phyloP scores from a whole-genome alignment of 2,113 vertebrate genomes.

The Passer montanus region DNA sequence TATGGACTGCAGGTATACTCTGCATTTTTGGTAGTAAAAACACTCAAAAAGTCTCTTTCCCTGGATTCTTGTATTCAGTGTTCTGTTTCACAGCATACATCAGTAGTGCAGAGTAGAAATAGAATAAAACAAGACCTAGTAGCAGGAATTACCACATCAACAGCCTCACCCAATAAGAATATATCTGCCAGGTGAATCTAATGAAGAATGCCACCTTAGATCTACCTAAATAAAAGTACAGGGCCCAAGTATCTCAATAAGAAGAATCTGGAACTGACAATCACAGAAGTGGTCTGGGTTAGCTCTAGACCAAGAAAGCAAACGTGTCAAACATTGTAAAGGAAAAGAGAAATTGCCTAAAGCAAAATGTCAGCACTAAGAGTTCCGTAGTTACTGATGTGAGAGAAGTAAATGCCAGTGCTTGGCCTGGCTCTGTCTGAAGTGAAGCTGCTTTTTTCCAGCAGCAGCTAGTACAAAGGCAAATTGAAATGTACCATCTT shows the following conservation, averaged over 20 bases:
- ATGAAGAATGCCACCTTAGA: background rate
- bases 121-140: background rate
- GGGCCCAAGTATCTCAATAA: background rate
- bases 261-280: background rate
- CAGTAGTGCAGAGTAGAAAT: background rate
- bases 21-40: background rate
- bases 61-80: background rate
- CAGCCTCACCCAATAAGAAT: background rate
- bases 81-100: background rate
- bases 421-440: background rate
- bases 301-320: conserved; percentile 1
- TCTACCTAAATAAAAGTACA: background rate
- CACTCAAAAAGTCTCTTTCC: background rate
- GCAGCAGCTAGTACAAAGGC: background rate
- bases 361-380: conserved; percentile 7
- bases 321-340: background rate
- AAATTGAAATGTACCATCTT: background rate
- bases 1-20: background rate
- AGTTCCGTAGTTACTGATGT: background rate
- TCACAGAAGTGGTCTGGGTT: background rate
- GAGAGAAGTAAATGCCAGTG: background rate
- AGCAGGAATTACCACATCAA: background rate
- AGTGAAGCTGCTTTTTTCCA: background rate
- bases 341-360: conserved; percentile 16
- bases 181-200: background rate